phyloP scores from a whole-genome alignment of 2,888 invertebrate genomes.

The Eucriotettix oculatus region DNA sequence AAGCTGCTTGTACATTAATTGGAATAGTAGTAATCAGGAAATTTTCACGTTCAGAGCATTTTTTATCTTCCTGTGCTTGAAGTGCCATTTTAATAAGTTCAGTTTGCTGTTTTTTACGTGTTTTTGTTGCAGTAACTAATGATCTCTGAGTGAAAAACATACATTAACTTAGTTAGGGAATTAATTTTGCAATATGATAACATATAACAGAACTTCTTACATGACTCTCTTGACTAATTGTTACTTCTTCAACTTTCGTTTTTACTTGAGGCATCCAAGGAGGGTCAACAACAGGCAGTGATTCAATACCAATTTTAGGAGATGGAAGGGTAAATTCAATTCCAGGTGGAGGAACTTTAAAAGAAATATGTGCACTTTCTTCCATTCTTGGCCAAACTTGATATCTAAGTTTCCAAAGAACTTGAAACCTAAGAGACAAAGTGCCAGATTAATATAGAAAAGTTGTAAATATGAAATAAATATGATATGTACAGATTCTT shows the following conservation, averaged over 20 bases:
- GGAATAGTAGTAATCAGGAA: slow-evolving; percentile 92
- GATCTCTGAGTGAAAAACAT: slow-evolving; percentile 46
- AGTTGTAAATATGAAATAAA: not conserved
- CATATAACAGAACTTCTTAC: slow-evolving; percentile 32
- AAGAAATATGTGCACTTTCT: slow-evolving; percentile 84
- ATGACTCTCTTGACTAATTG: slow-evolving; percentile 92
- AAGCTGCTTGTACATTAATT: slow-evolving; percentile 85
- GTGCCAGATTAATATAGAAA: slow-evolving; percentile 28
- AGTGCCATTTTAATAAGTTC: slow-evolving; percentile 91
- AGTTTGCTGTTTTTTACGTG: slow-evolving; percentile 96
- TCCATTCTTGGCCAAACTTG: slow-evolving; percentile 99
- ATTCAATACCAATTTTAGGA: slow-evolving; percentile 94
- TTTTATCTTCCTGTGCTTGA: slow-evolving; percentile 90
- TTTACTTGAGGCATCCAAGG: slow-evolving; percentile 98
- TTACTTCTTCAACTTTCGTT: slow-evolving; percentile 97
- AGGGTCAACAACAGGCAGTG: slow-evolving; percentile 87
- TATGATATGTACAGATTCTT: not conserved
- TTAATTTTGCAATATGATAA: not conserved
- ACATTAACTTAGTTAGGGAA: not conserved
- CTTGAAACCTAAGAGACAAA: slow-evolving; percentile 51
- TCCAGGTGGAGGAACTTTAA: slow-evolving; percentile 97
- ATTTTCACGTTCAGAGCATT: slow-evolving; percentile 84
- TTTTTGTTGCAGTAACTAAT: slow-evolving; percentile 94
- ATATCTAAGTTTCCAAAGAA: slow-evolving; percentile 89
- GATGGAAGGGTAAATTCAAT: slow-evolving; percentile 98